Evolutionary conservation across 1,140 invertebrate species (phyloP), one percentile per base, ranked within the genome.

Genomic region (Drosophila leontia): DNA sequence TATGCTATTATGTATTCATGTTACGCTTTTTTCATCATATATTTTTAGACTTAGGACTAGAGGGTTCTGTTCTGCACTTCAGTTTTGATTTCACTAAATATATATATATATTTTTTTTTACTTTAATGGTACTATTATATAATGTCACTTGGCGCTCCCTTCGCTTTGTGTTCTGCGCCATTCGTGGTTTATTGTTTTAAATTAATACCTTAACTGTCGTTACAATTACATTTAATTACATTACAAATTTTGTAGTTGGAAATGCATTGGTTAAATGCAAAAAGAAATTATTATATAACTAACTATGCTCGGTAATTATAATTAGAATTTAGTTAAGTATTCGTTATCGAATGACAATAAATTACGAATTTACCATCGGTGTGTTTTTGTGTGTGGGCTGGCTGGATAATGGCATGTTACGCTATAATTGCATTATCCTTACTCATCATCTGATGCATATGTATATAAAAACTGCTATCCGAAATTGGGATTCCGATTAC

Each of bases 261-360:
- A 90, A 90, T 90, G 85, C 85, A 85, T 90, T 88, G 34, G 47
- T 79, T 88, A 90, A 90, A 90, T 90, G 85, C 85, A 90, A 84
- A 76, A 87, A 61, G 59, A 88, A 88, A 87, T 82, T 80, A 61
- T 78, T 57, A 58, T 75, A 59, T 78, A 80, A 84, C 84, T 87
- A 88, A 80, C 84, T 87, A 83, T 60, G 55, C 47, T 75, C 71
- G 64, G 41, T 74, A 70, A 62, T 57, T 60, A 48, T 82, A 82
- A 64, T 65, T 76, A 70, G 57, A 81, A 64, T 69, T 80, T 80
- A 80, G 78, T 76, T 80, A 48, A 71, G 68, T 72, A 81, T 78
- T 69, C 75, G 74, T 35, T 55, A 61, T 84, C 79, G 82, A 78
- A 85, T 84, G 84, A 81, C 74, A 85, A 85, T 85, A 82, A 86